Conservation (phyloP, 2,888 invertebrate species). For the Asteroscopus sphinx region DNA sequence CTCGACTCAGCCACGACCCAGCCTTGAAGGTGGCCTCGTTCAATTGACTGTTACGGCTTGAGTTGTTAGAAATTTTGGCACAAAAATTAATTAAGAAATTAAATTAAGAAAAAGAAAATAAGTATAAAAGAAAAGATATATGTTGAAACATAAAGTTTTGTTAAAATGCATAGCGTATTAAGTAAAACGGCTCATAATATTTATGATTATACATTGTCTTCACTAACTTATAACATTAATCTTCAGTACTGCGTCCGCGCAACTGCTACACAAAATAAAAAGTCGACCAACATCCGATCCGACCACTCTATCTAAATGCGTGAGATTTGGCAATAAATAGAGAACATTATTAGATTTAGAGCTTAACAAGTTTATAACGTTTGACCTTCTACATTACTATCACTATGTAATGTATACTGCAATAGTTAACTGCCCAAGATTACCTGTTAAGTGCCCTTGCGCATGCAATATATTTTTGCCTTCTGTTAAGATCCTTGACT, state of each 20-base stretch:
- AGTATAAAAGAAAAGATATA: too few species aligned
- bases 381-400: constrained; percentile 57
- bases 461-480: constrained; percentile 45
- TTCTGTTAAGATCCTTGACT: constrained; percentile 20
- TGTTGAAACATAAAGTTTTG: too few species aligned
- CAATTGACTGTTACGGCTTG: constrained; percentile 13
- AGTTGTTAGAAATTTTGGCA: constrained; percentile 43
- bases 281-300: background rate
- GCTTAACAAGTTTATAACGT: constrained; percentile 27
- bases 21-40: constrained; percentile 69
- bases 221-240: background rate
- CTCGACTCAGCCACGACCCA: constrained; percentile 64
- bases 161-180: background rate
- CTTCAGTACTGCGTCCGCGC: background rate
- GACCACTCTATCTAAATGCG: constrained; percentile 32
- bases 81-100: too few species aligned
- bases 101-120: too few species aligned
- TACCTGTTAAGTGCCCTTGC: constrained; percentile 42
- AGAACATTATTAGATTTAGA: constrained; percentile 32
- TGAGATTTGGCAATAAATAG: constrained; percentile 52
- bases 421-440: constrained; percentile 45
- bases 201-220: background rate
- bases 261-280: background rate
- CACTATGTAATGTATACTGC: constrained; percentile 50
- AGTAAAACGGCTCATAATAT: too few species aligned